Conservation (phyloP, 2,113 vertebrate species). For the Pterocles burchelli region DNA sequence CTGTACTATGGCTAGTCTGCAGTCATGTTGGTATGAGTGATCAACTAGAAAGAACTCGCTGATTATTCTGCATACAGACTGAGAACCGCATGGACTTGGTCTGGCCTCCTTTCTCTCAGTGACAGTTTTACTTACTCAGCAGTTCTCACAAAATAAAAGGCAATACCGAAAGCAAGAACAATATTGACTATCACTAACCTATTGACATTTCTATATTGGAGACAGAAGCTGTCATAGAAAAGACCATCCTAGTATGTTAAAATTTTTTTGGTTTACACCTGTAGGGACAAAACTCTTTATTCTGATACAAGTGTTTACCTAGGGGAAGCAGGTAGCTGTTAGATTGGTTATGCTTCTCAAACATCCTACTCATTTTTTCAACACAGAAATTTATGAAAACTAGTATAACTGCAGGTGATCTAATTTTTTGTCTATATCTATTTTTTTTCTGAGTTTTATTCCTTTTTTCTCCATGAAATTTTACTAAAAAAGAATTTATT, state of each 20-base stretch:
- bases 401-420: neutral
- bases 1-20: neutral
- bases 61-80: neutral
- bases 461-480: neutral
- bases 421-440: neutral
- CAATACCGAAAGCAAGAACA: neutral
- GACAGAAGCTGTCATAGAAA: neutral
- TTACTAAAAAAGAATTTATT: neutral
- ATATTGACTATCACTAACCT: neutral
- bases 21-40: neutral
- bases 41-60: neutral
- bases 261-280: neutral
- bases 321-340: neutral
- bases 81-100: neutral
- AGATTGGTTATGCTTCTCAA: neutral
- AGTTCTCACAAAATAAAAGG: neutral
- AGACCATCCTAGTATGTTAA: neutral
- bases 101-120: neutral
- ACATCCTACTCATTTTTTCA: neutral
- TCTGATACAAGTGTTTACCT: neutral
- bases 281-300: neutral
- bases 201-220: neutral
- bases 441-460: neutral
- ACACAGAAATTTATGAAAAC: neutral
- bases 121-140: neutral